Base-by-base conservation (phyloP, 1,140 invertebrate species). In the Drosophila ohnishii region DNA sequence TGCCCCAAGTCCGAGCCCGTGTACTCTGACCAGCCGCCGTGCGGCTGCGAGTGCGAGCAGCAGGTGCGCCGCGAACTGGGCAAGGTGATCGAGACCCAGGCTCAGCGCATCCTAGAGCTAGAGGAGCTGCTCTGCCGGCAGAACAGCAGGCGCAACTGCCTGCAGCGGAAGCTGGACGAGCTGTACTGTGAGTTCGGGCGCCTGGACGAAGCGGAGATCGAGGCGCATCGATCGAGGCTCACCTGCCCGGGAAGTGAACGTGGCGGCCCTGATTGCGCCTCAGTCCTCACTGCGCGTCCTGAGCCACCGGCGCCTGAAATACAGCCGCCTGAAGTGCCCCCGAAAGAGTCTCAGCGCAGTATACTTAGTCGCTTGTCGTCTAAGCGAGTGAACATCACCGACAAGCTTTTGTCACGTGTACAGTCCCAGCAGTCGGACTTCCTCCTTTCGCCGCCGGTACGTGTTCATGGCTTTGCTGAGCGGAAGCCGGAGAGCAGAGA, bases 111-210 rank as follows among this genome's bases (percentile, higher is more conserved):
- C 32, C 19, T 0, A 1, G 66, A 89, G 25, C 32, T 88, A 34
- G 85, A 88, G 51, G 5, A 19, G n/a, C 30, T 73, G 25, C 16
- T 88, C 8, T 62, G 57, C 16, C 65, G 70, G 11, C 85, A 89
- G 65, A 69, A 55, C 34, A 65, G 51, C 14, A 56, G 64, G 45
- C 77, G 74, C 47, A 45, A 34, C 0, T 16, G 28, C 5, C 42
- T 88, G 32, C 76, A 89, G 25, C 14, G 44, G 4, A 88, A 84
- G 45, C 35, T 89, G 14, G 48, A 70, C 35, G 74, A 89, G 9
- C 32, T 88, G 7, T 78, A 84, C 65, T 51, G 64, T 11, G 69
- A 83, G 28, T 87, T 88, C 35, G 66, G 66, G 2, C n/a, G 50
- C 7, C 9, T 74, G 16, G 64, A 72, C 16, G 53, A 75, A 14